Conservation (phyloP, 1,140 invertebrate genomes). For the Pogonus chalceus region DNA sequence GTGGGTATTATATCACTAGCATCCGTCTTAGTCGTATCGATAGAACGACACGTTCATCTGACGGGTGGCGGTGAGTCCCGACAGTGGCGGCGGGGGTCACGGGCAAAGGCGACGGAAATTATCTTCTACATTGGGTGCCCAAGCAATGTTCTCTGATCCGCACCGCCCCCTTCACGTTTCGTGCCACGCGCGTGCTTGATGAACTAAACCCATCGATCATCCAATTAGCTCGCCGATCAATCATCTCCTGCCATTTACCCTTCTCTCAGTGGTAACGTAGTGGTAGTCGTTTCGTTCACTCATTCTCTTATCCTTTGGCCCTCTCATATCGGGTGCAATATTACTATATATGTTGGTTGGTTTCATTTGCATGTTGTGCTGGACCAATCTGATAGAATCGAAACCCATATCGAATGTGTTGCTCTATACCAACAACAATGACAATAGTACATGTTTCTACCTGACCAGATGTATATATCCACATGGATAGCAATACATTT, state of each 20-base stretch:
- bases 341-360: no score
- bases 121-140: not conserved
- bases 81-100: not conserved
- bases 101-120: not conserved
- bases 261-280: no score
- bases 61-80: not conserved
- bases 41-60: not conserved
- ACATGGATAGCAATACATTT: not conserved
- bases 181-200: constrained; percentile 28
- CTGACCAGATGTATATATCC: no score
- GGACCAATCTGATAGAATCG: no score
- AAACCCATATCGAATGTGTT: no score
- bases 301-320: no score
- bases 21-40: not conserved
- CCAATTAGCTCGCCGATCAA: constrained; percentile 51
- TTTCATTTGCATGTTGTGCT: no score
- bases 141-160: not conserved
- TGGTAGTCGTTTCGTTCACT: no score
- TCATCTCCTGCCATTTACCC: constrained; percentile 41
- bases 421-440: no score
- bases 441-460: no score
- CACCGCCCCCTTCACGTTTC: not conserved
- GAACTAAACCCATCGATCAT: constrained; percentile 47
- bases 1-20: not conserved
- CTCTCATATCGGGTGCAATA: no score